Conservation (phyloP, 2,113 vertebrate species). For the Ornithorhynchus anatinus region DNA sequence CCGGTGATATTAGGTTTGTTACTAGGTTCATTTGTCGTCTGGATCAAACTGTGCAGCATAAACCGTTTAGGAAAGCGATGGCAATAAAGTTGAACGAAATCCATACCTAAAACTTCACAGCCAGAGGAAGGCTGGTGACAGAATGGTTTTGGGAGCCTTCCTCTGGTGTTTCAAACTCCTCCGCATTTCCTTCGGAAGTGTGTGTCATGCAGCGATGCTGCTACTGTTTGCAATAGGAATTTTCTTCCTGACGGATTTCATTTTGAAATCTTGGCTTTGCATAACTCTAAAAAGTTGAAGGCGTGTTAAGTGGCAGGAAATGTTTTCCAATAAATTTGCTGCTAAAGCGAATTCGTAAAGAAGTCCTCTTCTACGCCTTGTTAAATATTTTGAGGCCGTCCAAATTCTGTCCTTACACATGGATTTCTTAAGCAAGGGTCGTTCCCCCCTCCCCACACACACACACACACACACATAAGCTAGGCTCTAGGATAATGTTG, state of each 20-base stretch:
- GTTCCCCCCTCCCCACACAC: constrained; percentile 5
- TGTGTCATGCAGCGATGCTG: neutral
- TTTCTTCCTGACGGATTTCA: neutral
- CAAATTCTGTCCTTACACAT: constrained; percentile 19
- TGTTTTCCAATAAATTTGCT: neutral
- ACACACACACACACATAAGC: no score
- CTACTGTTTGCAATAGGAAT: neutral
- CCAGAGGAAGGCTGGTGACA: neutral
- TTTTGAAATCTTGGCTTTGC: constrained; percentile 20
- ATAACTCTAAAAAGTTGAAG: no score
- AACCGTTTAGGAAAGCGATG: neutral
- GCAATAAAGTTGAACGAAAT: neutral
- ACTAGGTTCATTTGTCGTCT: neutral
- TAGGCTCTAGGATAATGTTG: neutral
- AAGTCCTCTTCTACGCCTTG: neutral
- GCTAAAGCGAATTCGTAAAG: neutral
- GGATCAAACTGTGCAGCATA: neutral
- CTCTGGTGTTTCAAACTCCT: neutral
- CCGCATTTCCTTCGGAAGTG: neutral
- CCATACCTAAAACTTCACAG: neutral
- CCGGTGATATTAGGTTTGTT: neutral
- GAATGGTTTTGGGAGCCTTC: neutral
- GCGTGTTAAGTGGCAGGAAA: neutral
- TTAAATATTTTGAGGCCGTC: neutral
- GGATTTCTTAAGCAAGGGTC: neutral